phyloP scores from a whole-genome alignment of 2,797 vertebrate species.

The Sparidentex hasta region DNA sequence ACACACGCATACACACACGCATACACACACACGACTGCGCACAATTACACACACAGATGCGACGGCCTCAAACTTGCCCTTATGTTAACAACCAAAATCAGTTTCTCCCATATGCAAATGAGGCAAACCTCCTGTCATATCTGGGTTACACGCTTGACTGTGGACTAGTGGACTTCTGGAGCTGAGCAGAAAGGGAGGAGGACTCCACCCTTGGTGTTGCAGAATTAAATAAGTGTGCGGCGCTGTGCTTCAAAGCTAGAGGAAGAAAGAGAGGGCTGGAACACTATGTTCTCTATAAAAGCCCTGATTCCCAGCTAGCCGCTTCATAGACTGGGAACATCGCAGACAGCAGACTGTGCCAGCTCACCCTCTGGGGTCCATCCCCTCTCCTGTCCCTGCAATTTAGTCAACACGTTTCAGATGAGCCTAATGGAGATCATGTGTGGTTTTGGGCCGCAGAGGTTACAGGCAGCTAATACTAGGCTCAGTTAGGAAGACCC shows the following conservation, averaged over 20 bases:
- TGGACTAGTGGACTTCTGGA: conserved; percentile 86
- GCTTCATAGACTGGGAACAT: conserved; percentile 77
- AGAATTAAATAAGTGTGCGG: conserved; percentile 62
- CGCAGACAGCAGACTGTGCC: conserved; percentile 76
- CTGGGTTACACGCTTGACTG: conserved; percentile 88
- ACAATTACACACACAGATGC: conserved; percentile 58
- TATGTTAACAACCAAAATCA: conserved; percentile 85
- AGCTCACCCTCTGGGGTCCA: conserved; percentile 81
- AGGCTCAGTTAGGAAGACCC: conserved; percentile 73
- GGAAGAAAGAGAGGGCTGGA: conserved; percentile 59
- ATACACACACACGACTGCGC: conserved; percentile 33
- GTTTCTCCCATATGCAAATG: conserved; percentile 86
- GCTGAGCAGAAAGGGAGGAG: conserved; percentile 62
- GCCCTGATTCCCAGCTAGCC: conserved; percentile 72
- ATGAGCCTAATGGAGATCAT: conserved; percentile 86
- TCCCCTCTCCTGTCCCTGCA: conserved; percentile 82
- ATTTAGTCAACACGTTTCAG: conserved; percentile 85
- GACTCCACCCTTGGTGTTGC: conserved; percentile 56
- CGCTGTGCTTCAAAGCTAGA: conserved; percentile 56
- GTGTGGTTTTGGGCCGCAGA: conserved; percentile 78
- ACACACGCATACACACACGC: conserved; percentile 42
- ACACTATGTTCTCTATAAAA: conserved; percentile 84
- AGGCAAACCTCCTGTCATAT: conserved; percentile 82
- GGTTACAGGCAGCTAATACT: conserved; percentile 75
- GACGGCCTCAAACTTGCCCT: conserved; percentile 68